A percentile compares a stretch with the other conserved stretches of the same genome.
Evolutionary conservation across 2,888 invertebrate genomes (phyloP).

Genomic region (Melolontha melolontha): DNA sequence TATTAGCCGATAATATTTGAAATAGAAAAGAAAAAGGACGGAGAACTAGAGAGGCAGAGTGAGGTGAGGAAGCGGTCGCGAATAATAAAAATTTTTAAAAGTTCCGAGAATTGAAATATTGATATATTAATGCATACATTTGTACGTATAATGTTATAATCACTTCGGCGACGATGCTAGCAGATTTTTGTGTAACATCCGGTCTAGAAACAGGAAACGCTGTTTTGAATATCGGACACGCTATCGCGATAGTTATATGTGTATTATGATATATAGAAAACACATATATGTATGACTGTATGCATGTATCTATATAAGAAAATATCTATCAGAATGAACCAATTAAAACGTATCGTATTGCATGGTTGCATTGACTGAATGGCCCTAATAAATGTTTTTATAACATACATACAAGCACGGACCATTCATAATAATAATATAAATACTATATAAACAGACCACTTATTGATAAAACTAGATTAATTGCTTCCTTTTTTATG

Average conservation of each 20-base stretch:
- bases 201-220: constrained; percentile 34
- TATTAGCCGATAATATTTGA: neutral
- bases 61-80: constrained; percentile 32
- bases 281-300: constrained; percentile 1
- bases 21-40: neutral
- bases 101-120: constrained; percentile 33
- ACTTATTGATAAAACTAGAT: too few relatives aligned
- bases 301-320: neutral
- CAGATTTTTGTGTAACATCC: constrained; percentile 39
- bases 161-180: constrained; percentile 23
- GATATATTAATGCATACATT: constrained; percentile 11
- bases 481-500: too few relatives aligned
- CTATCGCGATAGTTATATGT: constrained; percentile 22
- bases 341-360: too few relatives aligned
- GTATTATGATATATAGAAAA: neutral
- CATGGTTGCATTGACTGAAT: constrained; percentile 6
- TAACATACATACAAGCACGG: neutral
- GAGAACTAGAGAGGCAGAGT: neutral
- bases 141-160: constrained; percentile 8
- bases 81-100: constrained; percentile 28
- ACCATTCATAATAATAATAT: too few relatives aligned
- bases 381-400: constrained; percentile 17
- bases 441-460: too few relatives aligned
- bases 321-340: too few relatives aligned
- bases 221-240: constrained; percentile 33